Base-by-base conservation (phyloP, 2,113 vertebrate species). In the Oceanites oceanicus region DNA sequence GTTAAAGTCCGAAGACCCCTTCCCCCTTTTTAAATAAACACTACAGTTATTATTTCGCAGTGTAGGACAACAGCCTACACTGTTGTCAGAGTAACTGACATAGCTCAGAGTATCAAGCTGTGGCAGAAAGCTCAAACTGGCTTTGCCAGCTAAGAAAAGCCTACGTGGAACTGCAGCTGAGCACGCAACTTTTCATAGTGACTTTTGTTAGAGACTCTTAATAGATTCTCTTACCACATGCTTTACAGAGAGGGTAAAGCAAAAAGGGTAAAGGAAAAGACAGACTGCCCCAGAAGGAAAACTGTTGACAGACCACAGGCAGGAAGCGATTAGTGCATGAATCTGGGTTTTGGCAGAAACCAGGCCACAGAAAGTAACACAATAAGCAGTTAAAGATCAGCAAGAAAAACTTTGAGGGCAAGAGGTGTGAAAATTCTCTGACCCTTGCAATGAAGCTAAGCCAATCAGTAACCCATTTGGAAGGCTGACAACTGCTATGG, bases 301-400 rank as follows among this genome's bases (percentile, higher is more conserved):
- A 40, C 14, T 65, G 19, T 0, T 73, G 59, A 66, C 27, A 50
- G 42, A 68, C 17, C 12, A 78, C n/a, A 71, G 49, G n/a, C 26
- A 82, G 45, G 27, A 85, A 61, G 21, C 0, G 0, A 75, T 36
- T 27, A 72, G 53, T 2, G 6, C 10, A 19, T 2, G 27, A 72
- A 59, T 63, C 38, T 90, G 38, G 15, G 87, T 66, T 92, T 65
- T 52, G 36, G 74, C 18, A 96, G 78, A 90, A 71, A 81, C 2
- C 1, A 1, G 52, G 36, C n/a, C 70, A 82, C 4, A 38, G 36
- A 78, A 88, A 63, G 27, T 26, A 77, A 89, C 32, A 56, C 11
- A n/a, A 27, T 2, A 63, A 73, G 25, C 15, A 71, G 29, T 45
- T 50, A 67, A 61, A 75, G 11, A 88, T 1, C 34, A 59, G 40